Evolutionary conservation across 2,113 vertebrate species (phyloP).

Genomic region (Dicentrarchus labrax): DNA sequence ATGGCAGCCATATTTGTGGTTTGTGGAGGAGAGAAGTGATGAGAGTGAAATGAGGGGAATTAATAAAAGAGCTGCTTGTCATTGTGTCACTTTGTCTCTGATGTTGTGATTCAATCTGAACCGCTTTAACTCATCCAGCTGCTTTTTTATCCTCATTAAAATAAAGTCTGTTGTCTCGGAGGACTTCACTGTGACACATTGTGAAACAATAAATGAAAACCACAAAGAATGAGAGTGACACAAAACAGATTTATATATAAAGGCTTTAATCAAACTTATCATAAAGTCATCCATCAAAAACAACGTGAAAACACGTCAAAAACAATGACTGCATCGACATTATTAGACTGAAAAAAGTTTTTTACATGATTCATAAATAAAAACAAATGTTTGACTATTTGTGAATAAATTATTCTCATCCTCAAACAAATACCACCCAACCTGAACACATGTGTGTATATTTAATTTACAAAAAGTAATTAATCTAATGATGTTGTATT

Average conservation of each 20-base stretch:
- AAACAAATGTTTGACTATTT: no score
- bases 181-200: constrained; percentile 16
- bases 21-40: constrained; percentile 41
- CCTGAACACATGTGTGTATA: neutral
- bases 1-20: constrained; percentile 58
- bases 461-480: no score
- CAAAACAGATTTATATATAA: constrained; percentile 29
- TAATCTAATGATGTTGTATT: no score
- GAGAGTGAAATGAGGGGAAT: constrained; percentile 30
- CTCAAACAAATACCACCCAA: neutral
- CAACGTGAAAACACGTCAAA: constrained; percentile 45
- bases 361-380: no score
- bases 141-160: neutral
- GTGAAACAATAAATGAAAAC: constrained; percentile 33
- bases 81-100: constrained; percentile 3
- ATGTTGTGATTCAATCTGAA: neutral
- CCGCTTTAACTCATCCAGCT: neutral
- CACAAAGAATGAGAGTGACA: constrained; percentile 39
- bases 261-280: constrained; percentile 44
- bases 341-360: neutral
- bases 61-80: constrained; percentile 53
- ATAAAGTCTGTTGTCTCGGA: neutral
- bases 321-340: neutral
- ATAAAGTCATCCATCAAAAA: constrained; percentile 28
- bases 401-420: no score